A percentile compares a stretch with the other conserved stretches of the same genome.
phyloP scores from a whole-genome alignment of 2,888 invertebrate genomes.

The Epirrhoe tristata region DNA sequence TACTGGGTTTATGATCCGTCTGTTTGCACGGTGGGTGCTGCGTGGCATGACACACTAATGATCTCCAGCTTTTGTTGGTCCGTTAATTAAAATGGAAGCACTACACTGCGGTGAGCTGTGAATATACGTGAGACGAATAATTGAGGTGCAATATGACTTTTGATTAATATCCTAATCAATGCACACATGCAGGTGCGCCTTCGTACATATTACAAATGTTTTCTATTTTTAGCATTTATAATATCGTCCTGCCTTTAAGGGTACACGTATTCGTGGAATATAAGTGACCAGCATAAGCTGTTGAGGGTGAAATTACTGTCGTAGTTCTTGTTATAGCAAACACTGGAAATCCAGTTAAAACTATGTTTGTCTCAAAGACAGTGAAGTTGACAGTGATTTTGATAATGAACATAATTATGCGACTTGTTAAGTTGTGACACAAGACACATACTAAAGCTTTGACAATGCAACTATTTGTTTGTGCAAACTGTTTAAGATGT shows the following conservation, averaged over 20 bases:
- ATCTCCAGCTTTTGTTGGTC: conserved; percentile 10
- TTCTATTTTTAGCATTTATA: no score
- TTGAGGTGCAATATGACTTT: neutral
- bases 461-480: neutral
- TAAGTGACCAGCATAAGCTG: neutral
- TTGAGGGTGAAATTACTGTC: neutral
- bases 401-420: neutral
- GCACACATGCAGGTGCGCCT: no score
- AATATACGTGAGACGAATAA: neutral
- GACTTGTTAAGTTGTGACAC: neutral
- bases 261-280: no score
- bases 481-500: neutral
- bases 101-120: neutral
- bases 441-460: neutral
- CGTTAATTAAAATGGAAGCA: neutral
- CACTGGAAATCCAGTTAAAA: neutral
- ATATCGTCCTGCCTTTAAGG: no score
- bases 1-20: conserved; percentile 36
- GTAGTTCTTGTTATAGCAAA: neutral
- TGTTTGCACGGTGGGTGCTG: conserved; percentile 32
- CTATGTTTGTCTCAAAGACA: neutral
- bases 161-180: neutral
- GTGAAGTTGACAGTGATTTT: neutral
- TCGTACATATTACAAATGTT: no score
- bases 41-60: conserved; percentile 38